Base-by-base conservation (phyloP, 2,113 vertebrate species). In the Cairina moschata region DNA sequence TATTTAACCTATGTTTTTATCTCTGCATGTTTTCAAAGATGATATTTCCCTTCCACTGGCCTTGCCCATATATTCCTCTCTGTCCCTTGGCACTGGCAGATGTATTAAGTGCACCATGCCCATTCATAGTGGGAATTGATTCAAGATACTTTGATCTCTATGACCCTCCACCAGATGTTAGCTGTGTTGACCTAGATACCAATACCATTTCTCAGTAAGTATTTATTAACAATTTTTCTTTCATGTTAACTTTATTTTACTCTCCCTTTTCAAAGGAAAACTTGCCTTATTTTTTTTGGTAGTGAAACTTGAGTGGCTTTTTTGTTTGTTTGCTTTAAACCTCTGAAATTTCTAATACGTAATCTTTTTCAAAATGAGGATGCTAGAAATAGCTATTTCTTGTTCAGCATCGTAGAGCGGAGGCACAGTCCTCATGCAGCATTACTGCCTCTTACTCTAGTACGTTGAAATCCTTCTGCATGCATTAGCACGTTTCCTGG, bases 31-130 rank as follows among this genome's bases (percentile, higher is more conserved):
- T 91, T 95, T 92, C 97, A 74, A 97, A 99, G 99, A 99, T 99
- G 99, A 99, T 99, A 69, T 99, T 99, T 95, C 99, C 99, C 83
- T 99, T 99, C 97, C 99, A 99, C 62, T 99, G 99, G 99, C 99
- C 99, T 3, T 99, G 99, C 94, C 99, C 99, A 0, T 99, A 99
- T 96, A 99, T 99, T 94, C 99, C 99, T 59, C 98, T 99, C 40
- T 99, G 99, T 97, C 99, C 99, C 4, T 94, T 99, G 98, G 99
- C 99, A 17, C 97, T 99, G 97, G 99, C 99, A 36, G 99, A 99
- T 86, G 99, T 99, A 52, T 98, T 99, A 93, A 99, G 99, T 62
- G 99, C 99, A 17, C 99, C 99, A 0, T 99, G 99, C 88, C 99
- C 99, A 0, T 99, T 99, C 98, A 99, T 99, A 44, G 99, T 99